These are phyloP conservation scores for Tychaedon coryphoeus DNA, from an alignment of 2,113 vertebrate genomes.

Conservation along the genomic window DNA sequence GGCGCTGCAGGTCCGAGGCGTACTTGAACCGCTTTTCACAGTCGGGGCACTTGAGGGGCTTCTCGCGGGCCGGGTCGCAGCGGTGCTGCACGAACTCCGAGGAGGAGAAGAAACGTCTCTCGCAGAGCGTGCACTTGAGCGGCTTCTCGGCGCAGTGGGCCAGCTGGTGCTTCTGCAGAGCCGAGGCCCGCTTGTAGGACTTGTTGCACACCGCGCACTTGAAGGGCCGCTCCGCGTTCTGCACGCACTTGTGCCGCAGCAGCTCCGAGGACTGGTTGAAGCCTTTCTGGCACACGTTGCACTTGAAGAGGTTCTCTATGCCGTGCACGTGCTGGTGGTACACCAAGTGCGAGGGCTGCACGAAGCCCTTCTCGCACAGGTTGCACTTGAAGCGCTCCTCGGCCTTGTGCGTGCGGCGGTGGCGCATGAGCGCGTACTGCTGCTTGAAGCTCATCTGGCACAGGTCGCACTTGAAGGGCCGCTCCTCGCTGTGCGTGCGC, in stretches of 20 bases:
- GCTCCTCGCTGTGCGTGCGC: conserved; percentile 94
- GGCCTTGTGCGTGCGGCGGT: conserved; percentile 90
- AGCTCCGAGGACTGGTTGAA: conserved; percentile 95
- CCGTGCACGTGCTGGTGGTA: conserved; percentile 97
- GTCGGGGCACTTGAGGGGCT: conserved; percentile 93
- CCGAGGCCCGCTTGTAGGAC: conserved; percentile 93
- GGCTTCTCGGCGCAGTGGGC: conserved; percentile 94
- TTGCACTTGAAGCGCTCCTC: conserved; percentile 90
- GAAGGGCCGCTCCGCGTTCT: conserved; percentile 89
- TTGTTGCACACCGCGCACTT: conserved; percentile 94
- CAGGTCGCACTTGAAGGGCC: conserved; percentile 96
- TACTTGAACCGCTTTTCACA: conserved; percentile 98
- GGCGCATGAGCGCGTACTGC: conserved; percentile 92
- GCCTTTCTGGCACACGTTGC: conserved; percentile 94
- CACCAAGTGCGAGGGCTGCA: conserved; percentile 92
- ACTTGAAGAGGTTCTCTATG: conserved; percentile 97
- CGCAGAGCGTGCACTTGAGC: conserved; percentile 92
- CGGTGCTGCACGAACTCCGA: conserved; percentile 96
- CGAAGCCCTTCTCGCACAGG: conserved; percentile 94
- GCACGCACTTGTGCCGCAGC: conserved; percentile 92
- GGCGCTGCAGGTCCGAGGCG: conserved; percentile 93
- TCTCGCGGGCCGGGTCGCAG: conserved; percentile 91
- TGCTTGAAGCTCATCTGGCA: conserved; percentile 99
- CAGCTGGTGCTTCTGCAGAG: conserved; percentile 93
- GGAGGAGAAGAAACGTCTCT: conserved; percentile 94